Evolutionary conservation across 92 coral and sea anemone species (phyloP).

Genomic region (Palythoa heliodiscus): DNA sequence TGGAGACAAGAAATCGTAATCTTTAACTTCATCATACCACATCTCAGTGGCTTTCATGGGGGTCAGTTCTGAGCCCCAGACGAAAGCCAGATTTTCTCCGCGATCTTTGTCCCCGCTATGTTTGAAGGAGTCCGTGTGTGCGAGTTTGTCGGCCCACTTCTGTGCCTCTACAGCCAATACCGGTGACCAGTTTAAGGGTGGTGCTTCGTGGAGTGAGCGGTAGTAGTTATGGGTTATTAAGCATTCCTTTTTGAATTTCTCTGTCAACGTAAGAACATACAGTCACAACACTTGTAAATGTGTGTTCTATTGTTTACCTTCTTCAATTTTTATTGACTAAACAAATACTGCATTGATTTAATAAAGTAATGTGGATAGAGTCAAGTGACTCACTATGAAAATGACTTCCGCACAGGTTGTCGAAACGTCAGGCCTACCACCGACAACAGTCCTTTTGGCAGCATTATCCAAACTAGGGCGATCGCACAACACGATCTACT

Average conservation of each 20-base stretch:
- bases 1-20: constrained; percentile 82
- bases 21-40: constrained; percentile 92
- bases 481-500: too few relatives aligned
- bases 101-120: constrained; percentile 88
- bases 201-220: constrained; percentile 93
- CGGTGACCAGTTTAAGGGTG: constrained; percentile 85
- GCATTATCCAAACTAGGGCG: too few relatives aligned
- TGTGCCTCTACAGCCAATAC: constrained; percentile 88
- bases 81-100: constrained; percentile 93
- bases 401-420: too few relatives aligned
- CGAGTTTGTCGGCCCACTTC: constrained; percentile 89
- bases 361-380: too few relatives aligned
- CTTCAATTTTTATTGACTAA: too few relatives aligned
- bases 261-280: constrained; percentile 50
- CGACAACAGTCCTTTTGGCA: too few relatives aligned
- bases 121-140: constrained; percentile 77
- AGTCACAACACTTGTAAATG: background rate
- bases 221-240: constrained; percentile 95
- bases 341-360: too few relatives aligned
- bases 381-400: too few relatives aligned
- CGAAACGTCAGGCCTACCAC: too few relatives aligned
- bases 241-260: constrained; percentile 91
- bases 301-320: background rate
- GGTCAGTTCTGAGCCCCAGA: constrained; percentile 80
- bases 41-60: constrained; percentile 90